Base-by-base conservation (phyloP, 1,140 invertebrate genomes). In the Cotesia vestalis region DNA sequence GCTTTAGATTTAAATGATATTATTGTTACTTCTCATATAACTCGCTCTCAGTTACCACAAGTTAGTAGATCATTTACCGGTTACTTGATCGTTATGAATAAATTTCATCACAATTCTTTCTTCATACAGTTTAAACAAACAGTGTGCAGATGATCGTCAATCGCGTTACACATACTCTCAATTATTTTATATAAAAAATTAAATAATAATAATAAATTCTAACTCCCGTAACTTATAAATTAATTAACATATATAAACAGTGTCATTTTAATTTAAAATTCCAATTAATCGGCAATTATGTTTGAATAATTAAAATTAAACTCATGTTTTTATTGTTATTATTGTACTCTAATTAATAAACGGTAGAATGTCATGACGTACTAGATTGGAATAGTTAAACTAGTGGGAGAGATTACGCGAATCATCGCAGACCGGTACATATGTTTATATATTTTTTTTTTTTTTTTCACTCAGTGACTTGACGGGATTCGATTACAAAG, bases 401-500 rank as follows among this genome's bases (percentile, higher is more conserved):
- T 40, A 67, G 66, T 73, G 72, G 75, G 72, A 76, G 69, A 17
- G 35, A 71, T 62, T 66, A 75, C 60, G 59, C 71, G 70, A 62
- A 67, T 59, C 67, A 67, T 53, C 63, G 38, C 57, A 12, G 27
- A 36, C 40, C 57, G 61, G 40, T 51, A 60, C 17, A 64, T 52
- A 75, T 69, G 69, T 72, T 6, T 46, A 46, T 6, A 27, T 27
- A 27, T 27, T 27, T 2, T 27, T 2, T 27, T 27, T 27, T 27
- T 46, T 46, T 46, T 73, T 69, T 72, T 69, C 59, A 64, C 71
- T 76, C 75, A 76, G 75, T 76, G 72, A 72, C 75, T 73, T 71
- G 71, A 68, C 69, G 66, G 68, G 57, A 63, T 55, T 67, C 55
- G 35, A 51, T 27, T 57, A n/a, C 52, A 27, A 40, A 66, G 61